Evolutionary conservation across 1,140 invertebrate species (phyloP).

Genomic region (Bombyx mandarina): DNA sequence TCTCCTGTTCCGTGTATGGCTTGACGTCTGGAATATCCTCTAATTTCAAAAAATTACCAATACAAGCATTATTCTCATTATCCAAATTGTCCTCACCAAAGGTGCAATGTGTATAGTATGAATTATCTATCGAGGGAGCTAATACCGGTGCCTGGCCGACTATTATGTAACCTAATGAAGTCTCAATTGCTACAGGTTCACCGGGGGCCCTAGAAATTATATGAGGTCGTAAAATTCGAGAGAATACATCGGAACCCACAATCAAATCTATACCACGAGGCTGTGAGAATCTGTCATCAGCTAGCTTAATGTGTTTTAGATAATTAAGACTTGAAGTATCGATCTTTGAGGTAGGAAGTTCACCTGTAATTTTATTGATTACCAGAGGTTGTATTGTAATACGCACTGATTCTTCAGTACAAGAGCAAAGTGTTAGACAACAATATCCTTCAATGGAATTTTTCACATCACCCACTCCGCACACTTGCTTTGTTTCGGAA

Average conservation of each 20-base stretch:
- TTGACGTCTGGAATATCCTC: too few relatives aligned
- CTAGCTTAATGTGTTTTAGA: neutral
- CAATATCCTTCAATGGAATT: neutral
- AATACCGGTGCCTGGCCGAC: neutral
- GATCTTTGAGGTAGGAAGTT: neutral
- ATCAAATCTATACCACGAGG: conserved; percentile 2
- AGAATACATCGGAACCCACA: conserved; percentile 9
- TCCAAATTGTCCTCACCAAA: too few relatives aligned
- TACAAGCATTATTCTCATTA: too few relatives aligned
- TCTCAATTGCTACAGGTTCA: conserved; percentile 5
- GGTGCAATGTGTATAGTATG: too few relatives aligned
- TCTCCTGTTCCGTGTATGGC: too few relatives aligned
- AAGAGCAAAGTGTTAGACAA: neutral
- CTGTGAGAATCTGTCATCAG: neutral
- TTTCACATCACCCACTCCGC: neutral
- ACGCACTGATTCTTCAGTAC: neutral
- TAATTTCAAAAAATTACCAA: too few relatives aligned
- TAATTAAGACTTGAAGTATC: neutral
- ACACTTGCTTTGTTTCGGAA: neutral
- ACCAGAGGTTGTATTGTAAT: conserved; percentile 1
- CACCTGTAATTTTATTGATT: neutral
- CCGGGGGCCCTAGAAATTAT: neutral
- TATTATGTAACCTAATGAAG: conserved; percentile 4
- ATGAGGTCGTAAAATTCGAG: conserved; percentile 2
- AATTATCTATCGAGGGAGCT: neutral